Evolutionary conservation across 2,113 vertebrate species (phyloP).

Genomic region (Caloenas nicobarica): DNA sequence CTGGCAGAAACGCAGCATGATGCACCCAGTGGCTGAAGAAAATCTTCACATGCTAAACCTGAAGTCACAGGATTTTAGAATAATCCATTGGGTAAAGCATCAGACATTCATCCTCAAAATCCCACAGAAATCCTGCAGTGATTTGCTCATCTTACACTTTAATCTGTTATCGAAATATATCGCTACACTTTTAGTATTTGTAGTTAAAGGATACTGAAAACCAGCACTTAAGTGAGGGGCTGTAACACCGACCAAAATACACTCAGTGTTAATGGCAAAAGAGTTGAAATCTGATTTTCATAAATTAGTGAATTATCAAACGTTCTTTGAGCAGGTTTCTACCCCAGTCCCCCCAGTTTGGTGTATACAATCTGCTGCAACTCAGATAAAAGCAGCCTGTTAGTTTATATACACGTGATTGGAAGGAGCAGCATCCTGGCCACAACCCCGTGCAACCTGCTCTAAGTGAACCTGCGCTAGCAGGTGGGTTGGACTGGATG

Average conservation of each 20-base stretch:
- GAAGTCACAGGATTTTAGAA: background rate
- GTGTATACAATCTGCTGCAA: background rate
- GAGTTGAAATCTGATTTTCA: background rate
- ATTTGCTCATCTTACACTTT: background rate
- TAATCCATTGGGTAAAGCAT: background rate
- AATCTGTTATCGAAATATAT: background rate
- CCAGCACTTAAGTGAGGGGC: background rate
- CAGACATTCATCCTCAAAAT: background rate
- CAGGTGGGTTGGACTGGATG: too few relatives aligned
- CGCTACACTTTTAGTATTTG: background rate
- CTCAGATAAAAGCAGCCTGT: background rate
- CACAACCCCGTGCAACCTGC: too few relatives aligned
- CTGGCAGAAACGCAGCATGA: background rate
- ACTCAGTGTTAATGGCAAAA: background rate
- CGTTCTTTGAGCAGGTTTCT: background rate
- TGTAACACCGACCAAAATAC: background rate
- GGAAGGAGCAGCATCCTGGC: background rate
- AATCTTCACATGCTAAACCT: background rate
- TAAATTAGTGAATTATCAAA: background rate
- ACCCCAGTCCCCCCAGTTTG: background rate
- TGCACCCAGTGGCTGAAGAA: background rate
- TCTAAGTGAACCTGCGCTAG: too few relatives aligned
- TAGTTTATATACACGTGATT: rapidly evolving
- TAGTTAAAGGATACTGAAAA: background rate
- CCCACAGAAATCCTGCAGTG: background rate